Conservation (phyloP, 2,888 invertebrate species). For the Agrypnus murinus region DNA sequence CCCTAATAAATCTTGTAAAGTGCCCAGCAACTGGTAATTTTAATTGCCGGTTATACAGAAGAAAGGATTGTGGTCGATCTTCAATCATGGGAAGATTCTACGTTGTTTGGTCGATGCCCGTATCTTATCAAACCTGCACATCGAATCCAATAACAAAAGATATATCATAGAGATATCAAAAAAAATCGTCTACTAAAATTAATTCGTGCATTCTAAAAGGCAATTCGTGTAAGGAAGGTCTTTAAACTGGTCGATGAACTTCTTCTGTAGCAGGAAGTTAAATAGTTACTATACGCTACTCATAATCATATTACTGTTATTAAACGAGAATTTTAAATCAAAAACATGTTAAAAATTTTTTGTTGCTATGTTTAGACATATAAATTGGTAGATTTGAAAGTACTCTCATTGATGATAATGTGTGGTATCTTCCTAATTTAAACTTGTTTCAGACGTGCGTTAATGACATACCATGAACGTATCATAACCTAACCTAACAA, state of each 20-base stretch:
- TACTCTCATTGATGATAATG: too few species aligned
- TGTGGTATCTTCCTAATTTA: too few species aligned
- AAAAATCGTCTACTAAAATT: constrained; percentile 13
- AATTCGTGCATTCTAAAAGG: too few species aligned
- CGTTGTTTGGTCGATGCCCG: too few species aligned
- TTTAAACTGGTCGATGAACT: constrained; percentile 28
- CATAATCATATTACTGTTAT: constrained; percentile 18
- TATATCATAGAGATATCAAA: background rate
- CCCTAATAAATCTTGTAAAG: constrained; percentile 23
- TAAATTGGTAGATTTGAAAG: too few species aligned
- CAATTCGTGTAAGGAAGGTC: constrained; percentile 10
- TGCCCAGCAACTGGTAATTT: constrained; percentile 15
- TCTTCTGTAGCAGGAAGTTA: constrained; percentile 21
- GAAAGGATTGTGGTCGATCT: background rate
- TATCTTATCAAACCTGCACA: too few species aligned
- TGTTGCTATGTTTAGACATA: too few species aligned
- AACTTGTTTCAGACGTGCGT: too few species aligned
- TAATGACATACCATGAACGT: too few species aligned
- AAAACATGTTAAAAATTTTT: background rate
- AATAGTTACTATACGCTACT: constrained; percentile 9
- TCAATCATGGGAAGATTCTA: too few species aligned
- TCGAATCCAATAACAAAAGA: too few species aligned
- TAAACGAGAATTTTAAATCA: constrained; percentile 17
- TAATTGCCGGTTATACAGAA: constrained; percentile 10
- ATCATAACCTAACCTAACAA: too few species aligned